Percentiles rank a stretch among this genome's conserved stretches.
These are phyloP conservation scores for Dione vanillae DNA, from an alignment of 2,888 invertebrate species.

Conservation along the genomic window DNA sequence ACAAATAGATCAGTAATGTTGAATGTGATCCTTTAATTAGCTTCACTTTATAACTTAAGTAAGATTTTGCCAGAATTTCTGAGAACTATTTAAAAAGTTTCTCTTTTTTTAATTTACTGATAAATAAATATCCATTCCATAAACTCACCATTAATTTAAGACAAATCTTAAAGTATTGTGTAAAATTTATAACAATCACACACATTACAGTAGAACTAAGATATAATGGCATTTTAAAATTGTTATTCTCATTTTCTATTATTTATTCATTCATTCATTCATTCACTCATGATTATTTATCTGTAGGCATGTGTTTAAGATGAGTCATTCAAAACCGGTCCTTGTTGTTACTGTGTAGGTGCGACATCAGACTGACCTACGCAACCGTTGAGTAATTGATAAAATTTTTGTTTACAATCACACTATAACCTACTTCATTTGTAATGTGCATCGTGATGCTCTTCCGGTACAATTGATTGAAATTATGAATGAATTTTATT, in stretches of 20 bases:
- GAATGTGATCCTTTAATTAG: no score
- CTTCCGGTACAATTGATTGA: constrained; percentile 24
- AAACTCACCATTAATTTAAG: no score
- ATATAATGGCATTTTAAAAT: background rate
- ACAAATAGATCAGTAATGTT: no score
- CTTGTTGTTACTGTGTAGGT: constrained; percentile 47
- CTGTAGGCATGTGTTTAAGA: background rate
- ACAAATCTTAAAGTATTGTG: background rate
- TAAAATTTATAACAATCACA: background rate
- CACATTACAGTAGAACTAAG: background rate
- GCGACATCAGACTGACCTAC: constrained; percentile 22
- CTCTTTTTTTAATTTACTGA: no score
- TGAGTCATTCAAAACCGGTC: constrained; percentile 47
- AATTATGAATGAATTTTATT: constrained; percentile 31
- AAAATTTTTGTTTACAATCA: constrained; percentile 21
- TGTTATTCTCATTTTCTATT: background rate
- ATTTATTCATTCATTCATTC: constrained; percentile 13
- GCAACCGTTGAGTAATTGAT: constrained; percentile 18
- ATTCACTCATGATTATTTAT: constrained; percentile 1
- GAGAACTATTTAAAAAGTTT: no score
- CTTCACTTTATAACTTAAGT: no score
- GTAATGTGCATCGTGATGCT: constrained; percentile 19
- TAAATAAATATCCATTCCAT: no score
- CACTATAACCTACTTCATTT: constrained; percentile 5
- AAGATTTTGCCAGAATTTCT: no score